Conservation (phyloP, 2,888 invertebrate species). For the Endomychus coccineus region DNA sequence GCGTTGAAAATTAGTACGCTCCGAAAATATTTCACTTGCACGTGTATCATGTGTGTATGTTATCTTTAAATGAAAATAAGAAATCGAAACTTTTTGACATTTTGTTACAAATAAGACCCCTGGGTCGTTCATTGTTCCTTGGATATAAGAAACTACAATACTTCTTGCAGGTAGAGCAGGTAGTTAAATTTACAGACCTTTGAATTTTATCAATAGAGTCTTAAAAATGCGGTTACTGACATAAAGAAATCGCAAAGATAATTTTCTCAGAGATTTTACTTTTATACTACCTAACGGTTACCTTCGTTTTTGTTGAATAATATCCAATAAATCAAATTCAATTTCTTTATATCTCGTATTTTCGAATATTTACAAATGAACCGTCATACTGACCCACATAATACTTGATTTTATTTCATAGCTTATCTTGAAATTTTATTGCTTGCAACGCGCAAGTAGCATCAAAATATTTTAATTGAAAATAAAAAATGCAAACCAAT, state of each 20-base stretch:
- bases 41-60: conserved; percentile 1
- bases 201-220: background rate
- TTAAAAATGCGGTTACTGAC: conserved; percentile 1
- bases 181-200: background rate
- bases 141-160: conserved; percentile 1
- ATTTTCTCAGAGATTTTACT: background rate
- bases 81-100: conserved; percentile 1
- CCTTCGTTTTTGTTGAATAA: too few relatives aligned
- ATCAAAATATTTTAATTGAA: too few relatives aligned
- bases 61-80: too few relatives aligned
- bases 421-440: too few relatives aligned
- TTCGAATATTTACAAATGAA: too few relatives aligned
- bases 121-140: background rate
- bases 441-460: too few relatives aligned
- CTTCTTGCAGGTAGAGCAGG: conserved; percentile 1
- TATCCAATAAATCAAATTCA: too few relatives aligned
- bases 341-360: too few relatives aligned
- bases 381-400: too few relatives aligned
- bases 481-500: too few relatives aligned
- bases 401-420: too few relatives aligned
- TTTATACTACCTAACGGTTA: background rate
- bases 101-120: background rate
- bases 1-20: background rate
- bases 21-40: background rate
- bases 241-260: background rate